Base-by-base conservation (phyloP, 2,113 vertebrate species). In the Sylvietta virens region DNA sequence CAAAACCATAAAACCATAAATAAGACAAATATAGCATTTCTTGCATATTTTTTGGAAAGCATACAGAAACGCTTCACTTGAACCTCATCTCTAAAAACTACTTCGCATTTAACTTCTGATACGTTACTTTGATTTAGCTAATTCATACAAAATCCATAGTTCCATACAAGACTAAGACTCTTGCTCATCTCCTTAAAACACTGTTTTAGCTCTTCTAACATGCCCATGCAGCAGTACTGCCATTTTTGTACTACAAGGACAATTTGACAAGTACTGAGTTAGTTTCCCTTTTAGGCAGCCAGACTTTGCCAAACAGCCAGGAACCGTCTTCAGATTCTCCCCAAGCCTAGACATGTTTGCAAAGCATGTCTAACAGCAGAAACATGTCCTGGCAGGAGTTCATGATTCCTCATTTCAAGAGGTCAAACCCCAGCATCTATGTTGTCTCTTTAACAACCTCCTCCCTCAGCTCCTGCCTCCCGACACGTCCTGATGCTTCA, bases 311-410 rank as follows among this genome's bases (percentile, higher is more conserved):
- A 31, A 76, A 81, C 35, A 96, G 58, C 22, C 80, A 82, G 62
- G 30, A 91, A 79, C 44, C 62, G 73, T 92, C 85, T 81, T 45
- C 72, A 78, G 60, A 53, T 69, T 92, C 60, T 58, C 37, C 47
- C 76, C 53, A 90, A 60, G 76, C 64, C 72, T 65, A 81, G 84
- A 95, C 86, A 84, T 16, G 6, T 93, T 88, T 81, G 82, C 90
- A 86, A 73, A 92, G 67, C 50, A 86, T 44, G 69, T 92, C 82
- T 90, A 92, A 88, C 67, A 86, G 90, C 14, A 84, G 79, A 58
- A 80, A 95, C 76, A 48, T 42, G 50, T 81, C 56, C 91, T 92
- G 66, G 69, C 92, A 91, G 51, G 58, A 95, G 78, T 48, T 92
- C 81, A 40, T 9, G 53, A 87, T 83, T 91, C 81, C n/a, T 80